These are phyloP conservation scores for Harlomillsia oculata DNA, from an alignment of 1,140 invertebrate genomes.

Conservation along the genomic window DNA sequence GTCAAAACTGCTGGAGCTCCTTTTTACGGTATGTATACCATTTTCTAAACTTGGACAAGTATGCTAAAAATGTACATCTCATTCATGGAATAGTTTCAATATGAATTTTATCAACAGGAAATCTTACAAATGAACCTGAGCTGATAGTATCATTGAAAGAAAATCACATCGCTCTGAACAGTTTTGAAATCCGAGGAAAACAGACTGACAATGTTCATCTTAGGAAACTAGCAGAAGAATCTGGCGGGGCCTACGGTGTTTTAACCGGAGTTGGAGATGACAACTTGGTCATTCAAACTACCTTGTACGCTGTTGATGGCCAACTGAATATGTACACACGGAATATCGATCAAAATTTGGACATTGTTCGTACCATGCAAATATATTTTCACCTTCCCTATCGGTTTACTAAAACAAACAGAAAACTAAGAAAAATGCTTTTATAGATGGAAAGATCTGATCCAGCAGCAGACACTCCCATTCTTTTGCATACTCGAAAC, in stretches of 20 bases:
- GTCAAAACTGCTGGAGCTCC: conserved; percentile 9
- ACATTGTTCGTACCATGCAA: neutral
- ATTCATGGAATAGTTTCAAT: too few species aligned
- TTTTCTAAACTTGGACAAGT: neutral
- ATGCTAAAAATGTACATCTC: too few species aligned
- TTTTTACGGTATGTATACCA: neutral
- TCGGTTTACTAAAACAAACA: neutral
- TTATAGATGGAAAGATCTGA: neutral
- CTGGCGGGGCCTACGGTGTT: neutral
- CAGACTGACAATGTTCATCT: neutral
- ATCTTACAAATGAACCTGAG: conserved; percentile 2
- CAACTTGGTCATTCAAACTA: neutral
- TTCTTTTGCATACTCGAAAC: neutral
- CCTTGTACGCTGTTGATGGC: neutral
- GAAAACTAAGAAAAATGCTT: neutral
- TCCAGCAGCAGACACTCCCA: neutral
- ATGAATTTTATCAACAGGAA: conserved; percentile 3
- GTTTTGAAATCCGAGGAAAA: neutral
- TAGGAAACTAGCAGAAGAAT: neutral
- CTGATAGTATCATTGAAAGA: neutral
- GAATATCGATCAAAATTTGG: neutral
- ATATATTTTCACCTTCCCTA: neutral
- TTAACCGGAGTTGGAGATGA: neutral
- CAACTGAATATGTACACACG: neutral
- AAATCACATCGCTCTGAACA: neutral